Conservation (phyloP, 1,140 invertebrate genomes). For the Linepithema humile region DNA sequence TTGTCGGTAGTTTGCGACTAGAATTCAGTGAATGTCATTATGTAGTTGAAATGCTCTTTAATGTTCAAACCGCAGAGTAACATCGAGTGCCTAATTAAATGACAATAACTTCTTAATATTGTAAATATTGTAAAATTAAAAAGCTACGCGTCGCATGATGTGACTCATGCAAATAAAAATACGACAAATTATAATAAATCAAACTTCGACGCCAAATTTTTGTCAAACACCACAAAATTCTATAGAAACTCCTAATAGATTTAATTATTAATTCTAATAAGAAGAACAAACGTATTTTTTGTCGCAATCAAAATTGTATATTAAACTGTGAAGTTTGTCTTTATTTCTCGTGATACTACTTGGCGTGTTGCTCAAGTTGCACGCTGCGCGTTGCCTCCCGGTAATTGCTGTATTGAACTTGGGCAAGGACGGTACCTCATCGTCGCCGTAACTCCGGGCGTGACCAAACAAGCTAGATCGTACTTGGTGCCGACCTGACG, state of each 20-base stretch:
- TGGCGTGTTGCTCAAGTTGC: background rate
- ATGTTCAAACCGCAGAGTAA: background rate
- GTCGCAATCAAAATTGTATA: background rate
- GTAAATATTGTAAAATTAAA: background rate
- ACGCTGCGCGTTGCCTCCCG: background rate
- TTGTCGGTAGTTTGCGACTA: background rate
- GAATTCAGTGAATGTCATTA: background rate
- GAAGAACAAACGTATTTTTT: background rate
- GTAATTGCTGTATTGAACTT: background rate
- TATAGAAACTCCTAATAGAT: too few species aligned
- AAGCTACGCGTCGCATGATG: too few species aligned
- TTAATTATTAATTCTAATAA: too few species aligned
- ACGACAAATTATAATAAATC: too few species aligned
- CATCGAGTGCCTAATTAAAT: background rate
- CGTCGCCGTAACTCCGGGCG: slow-evolving; percentile 91
- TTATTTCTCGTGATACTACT: background rate
- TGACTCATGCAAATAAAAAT: too few species aligned
- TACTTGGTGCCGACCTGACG: slow-evolving; percentile 90
- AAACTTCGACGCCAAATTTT: too few species aligned
- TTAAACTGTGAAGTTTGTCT: background rate
- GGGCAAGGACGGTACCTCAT: slow-evolving; percentile 89
- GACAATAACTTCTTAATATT: background rate
- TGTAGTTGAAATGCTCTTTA: background rate
- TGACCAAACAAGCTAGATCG: slow-evolving; percentile 93
- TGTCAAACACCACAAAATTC: too few species aligned